phyloP scores from a whole-genome alignment of 2,888 invertebrate species.

The Liopterus haemorrhoidalis region DNA sequence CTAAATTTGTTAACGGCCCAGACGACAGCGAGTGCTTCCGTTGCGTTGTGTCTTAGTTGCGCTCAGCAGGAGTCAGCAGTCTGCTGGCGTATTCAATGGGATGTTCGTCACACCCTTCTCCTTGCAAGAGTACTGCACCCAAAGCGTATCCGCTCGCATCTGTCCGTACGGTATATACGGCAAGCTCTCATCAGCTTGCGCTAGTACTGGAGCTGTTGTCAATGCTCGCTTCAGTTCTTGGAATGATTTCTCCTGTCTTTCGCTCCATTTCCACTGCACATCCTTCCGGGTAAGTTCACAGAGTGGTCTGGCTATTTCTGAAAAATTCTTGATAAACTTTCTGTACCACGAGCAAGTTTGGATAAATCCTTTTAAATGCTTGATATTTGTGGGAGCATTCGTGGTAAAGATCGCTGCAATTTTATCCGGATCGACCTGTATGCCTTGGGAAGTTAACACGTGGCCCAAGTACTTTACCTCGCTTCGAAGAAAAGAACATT shows the following conservation, averaged over 20 bases:
- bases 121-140: background rate
- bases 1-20: too few relatives aligned
- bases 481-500: slow-evolving; percentile 1
- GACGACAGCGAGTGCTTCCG: too few relatives aligned
- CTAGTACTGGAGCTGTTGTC: background rate
- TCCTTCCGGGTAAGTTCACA: background rate
- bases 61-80: too few relatives aligned
- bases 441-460: background rate
- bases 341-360: slow-evolving; percentile 7
- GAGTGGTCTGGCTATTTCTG: background rate
- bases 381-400: background rate
- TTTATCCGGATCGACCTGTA: slow-evolving; percentile 5
- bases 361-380: background rate
- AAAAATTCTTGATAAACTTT: slow-evolving; percentile 4
- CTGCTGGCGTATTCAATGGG: background rate
- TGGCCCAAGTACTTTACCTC: slow-evolving; percentile 3
- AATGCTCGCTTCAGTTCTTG: background rate
- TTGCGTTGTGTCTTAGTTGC: too few relatives aligned
- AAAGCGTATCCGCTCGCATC: slow-evolving; percentile 2
- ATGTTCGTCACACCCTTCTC: background rate
- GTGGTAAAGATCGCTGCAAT: background rate
- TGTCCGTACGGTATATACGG: background rate
- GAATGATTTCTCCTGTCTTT: background rate
- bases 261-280: background rate
- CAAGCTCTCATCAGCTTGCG: background rate